Base-by-base conservation (phyloP, 2,888 invertebrate genomes). In the Magallana nippona region DNA sequence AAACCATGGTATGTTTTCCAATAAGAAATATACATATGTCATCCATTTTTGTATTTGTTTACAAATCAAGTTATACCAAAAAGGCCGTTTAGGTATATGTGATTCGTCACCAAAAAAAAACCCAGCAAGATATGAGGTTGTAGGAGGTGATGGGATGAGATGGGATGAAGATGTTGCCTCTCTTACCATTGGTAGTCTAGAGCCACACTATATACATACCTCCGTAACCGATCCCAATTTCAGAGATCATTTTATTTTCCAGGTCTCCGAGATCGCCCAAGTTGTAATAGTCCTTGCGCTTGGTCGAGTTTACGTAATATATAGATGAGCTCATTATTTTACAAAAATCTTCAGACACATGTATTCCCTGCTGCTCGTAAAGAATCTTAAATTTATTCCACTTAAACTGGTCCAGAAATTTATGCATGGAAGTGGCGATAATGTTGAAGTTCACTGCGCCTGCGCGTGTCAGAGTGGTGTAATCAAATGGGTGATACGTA, bases 241-340 rank as follows among this genome's bases (percentile, higher is more conserved):
- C 91, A 10, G 91, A 82, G 27, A 22, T 77, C 27, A 93, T 83
- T 79, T 89, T 86, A n/a, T 87, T 82, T 1, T 81, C 85, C 57
- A 89, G 77, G 57, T 91, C 88, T 3, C 84, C 86, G 3, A 83
- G 79, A n/a, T 58, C 58, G 79, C 87, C 87, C 17, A 88, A 77
- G 22, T 87, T 88, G 82, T 88, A 90, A 82, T 91, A 90, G 85
- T 92, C 92, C 79, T 90, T 89, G 19, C 82, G 85, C 5, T 91
- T 87, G 57, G 88, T 86, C 13, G 82, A 84, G 0, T 63, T 81
- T 17, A 44, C 95, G 89, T 96, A 95, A 81, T 97, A 96, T 87
- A 98, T 94, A 0, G 96, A 96, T 86, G 96, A 96, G 95, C 97
- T 96, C 94, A 97, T 95, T 27, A 98, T 95, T 89, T 96, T 96